Evolutionary conservation across 2,888 invertebrate species (phyloP).

Genomic region (Belgica antarctica): DNA sequence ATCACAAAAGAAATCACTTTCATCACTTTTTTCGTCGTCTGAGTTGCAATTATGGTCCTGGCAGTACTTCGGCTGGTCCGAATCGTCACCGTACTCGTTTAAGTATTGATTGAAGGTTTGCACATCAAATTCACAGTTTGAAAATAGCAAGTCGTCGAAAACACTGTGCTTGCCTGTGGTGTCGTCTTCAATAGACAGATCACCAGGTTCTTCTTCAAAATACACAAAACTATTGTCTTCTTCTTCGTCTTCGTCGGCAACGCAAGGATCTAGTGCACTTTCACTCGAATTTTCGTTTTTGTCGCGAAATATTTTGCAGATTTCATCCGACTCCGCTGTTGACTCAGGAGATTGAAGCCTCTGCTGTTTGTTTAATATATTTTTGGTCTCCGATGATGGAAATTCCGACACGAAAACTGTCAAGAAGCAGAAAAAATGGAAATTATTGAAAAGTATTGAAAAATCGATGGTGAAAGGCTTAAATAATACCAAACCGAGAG

Average conservation of each 20-base stretch:
- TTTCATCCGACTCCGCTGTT: constrained; percentile 46
- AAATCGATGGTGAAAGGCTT: constrained; percentile 43
- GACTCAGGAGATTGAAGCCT: constrained; percentile 8
- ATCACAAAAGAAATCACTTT: constrained; percentile 44
- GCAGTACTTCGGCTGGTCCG: constrained; percentile 44
- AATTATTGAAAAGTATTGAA: no score
- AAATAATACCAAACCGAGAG: constrained; percentile 13
- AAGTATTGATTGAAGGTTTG: constrained; percentile 45
- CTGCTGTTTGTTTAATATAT: constrained; percentile 25
- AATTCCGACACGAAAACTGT: neutral
- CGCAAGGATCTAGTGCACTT: neutral
- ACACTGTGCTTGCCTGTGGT: constrained; percentile 38
- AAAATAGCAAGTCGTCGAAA: constrained; percentile 33
- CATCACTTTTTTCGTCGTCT: constrained; percentile 42
- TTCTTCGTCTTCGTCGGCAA: constrained; percentile 45
- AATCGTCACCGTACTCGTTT: constrained; percentile 37
- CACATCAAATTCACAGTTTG: constrained; percentile 47
- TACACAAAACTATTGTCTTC: constrained; percentile 30
- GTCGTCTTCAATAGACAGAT: constrained; percentile 39
- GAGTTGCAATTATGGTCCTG: constrained; percentile 35
- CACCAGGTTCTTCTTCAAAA: constrained; percentile 26
- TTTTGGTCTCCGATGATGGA: constrained; percentile 26
- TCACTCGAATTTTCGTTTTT: constrained; percentile 26
- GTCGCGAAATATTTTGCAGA: constrained; percentile 45
- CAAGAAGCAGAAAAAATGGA: neutral